Evolutionary conservation across 2,888 invertebrate genomes (phyloP).

Genomic region (Tenthredo mesomela): DNA sequence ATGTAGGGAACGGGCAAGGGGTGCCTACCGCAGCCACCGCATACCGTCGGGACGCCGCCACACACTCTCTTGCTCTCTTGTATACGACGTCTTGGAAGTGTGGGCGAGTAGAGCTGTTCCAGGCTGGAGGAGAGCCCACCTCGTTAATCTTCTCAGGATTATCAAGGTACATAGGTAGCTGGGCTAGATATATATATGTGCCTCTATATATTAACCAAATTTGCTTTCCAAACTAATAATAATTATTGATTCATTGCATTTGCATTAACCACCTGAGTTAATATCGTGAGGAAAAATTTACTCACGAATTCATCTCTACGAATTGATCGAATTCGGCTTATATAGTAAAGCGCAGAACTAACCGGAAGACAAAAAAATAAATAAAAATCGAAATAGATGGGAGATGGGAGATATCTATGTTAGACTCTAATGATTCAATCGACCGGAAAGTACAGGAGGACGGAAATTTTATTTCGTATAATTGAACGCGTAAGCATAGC

Average conservation of each 20-base stretch:
- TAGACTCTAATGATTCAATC: conserved; percentile 21
- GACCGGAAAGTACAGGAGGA: conserved; percentile 23
- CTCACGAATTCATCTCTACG: background rate
- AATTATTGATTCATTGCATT: conserved; percentile 42
- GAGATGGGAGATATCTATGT: background rate
- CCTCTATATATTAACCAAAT: background rate
- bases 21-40: conserved; percentile 71
- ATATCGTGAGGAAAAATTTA: background rate
- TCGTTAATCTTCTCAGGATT: conserved; percentile 76
- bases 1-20: conserved; percentile 68
- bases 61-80: conserved; percentile 20
- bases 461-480: background rate
- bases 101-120: conserved; percentile 54
- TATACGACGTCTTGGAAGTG: conserved; percentile 55
- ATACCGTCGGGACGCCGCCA: conserved; percentile 55
- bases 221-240: conserved; percentile 11
- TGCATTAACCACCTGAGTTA: background rate
- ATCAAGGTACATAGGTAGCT: conserved; percentile 55
- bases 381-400: background rate
- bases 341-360: too few relatives aligned
- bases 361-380: too few relatives aligned
- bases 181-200: background rate
- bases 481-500: background rate
- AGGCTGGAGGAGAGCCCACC: conserved; percentile 56
- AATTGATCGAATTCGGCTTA: background rate